Percentiles rank a stretch among this genome's conserved stretches.
Conservation (phyloP, 1,140 invertebrate species). For the Forficula auricularia region DNA sequence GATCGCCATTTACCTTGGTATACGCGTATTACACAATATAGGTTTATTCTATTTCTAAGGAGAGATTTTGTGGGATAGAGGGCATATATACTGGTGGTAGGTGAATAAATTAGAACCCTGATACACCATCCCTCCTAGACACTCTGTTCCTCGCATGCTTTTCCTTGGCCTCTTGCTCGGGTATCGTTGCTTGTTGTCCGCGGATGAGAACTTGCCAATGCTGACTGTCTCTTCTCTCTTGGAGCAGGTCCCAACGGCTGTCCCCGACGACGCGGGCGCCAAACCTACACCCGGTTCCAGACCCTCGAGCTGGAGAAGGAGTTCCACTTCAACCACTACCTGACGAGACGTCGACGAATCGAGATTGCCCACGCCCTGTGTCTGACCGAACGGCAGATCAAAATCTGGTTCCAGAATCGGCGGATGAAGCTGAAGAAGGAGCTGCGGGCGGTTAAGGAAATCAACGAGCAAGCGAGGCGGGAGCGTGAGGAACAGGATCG, state of each 20-base stretch:
- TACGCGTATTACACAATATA: too few relatives aligned
- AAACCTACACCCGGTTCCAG: conserved; percentile 92
- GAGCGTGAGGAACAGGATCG: conserved; percentile 79
- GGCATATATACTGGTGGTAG: too few relatives aligned
- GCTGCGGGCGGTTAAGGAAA: conserved; percentile 78
- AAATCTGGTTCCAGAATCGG: conserved; percentile 95
- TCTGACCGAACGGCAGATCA: conserved; percentile 89
- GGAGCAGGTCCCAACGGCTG: conserved; percentile 85
- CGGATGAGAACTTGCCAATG: too few relatives aligned
- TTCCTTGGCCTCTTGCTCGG: too few relatives aligned
- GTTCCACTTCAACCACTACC: conserved; percentile 96
- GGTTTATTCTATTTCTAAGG: too few relatives aligned
- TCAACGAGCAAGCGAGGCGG: conserved; percentile 79
- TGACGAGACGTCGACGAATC: conserved; percentile 85
- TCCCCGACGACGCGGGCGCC: conserved; percentile 76
- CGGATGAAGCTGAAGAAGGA: conserved; percentile 98
- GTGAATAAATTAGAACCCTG: too few relatives aligned
- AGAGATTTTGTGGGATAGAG: too few relatives aligned
- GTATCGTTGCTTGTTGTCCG: too few relatives aligned
- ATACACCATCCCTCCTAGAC: too few relatives aligned
- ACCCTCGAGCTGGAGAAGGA: conserved; percentile 92
- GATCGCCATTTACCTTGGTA: too few relatives aligned
- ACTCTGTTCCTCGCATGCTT: too few relatives aligned
- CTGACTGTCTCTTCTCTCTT: too few relatives aligned
- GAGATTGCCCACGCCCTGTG: conserved; percentile 93